phyloP scores from a whole-genome alignment of 2,888 invertebrate genomes.

The Agonopterix heracliana region DNA sequence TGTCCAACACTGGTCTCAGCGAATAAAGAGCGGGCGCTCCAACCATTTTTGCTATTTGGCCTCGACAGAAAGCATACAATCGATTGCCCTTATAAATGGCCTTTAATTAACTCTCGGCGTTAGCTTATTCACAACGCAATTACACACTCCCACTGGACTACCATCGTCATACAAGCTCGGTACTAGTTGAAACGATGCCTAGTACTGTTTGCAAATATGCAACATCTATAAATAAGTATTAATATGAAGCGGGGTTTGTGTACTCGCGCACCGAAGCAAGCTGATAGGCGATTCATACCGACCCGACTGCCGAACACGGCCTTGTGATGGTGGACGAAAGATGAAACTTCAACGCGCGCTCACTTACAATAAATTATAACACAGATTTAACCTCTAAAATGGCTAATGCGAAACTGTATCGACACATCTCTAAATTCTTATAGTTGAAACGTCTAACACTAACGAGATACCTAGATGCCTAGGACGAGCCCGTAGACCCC shows the following conservation, averaged over 20 bases:
- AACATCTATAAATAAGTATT: constrained; percentile 1
- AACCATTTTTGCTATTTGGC: too few species aligned
- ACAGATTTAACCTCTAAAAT: constrained; percentile 54
- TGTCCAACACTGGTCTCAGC: too few species aligned
- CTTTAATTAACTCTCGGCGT: background rate
- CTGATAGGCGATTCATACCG: background rate
- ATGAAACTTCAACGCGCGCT: constrained; percentile 18
- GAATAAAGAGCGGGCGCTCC: too few species aligned
- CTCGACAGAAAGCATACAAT: too few species aligned
- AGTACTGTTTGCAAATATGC: constrained; percentile 1
- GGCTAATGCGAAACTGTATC: constrained; percentile 41
- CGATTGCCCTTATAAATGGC: too few species aligned
- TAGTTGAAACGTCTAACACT: constrained; percentile 47
- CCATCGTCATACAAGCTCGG: background rate
- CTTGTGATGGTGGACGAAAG: constrained; percentile 34
- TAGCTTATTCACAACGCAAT: background rate
- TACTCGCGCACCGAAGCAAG: background rate
- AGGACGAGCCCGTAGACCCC: constrained; percentile 36
- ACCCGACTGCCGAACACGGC: constrained; percentile 25
- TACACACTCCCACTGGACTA: background rate
- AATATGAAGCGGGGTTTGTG: background rate
- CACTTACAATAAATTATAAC: constrained; percentile 39
- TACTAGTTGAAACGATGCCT: constrained; percentile 5
- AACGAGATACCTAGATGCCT: constrained; percentile 46
- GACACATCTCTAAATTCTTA: constrained; percentile 43